Percentiles rank a stretch among this genome's conserved stretches.
Conservation (phyloP, 1,140 invertebrate species). For the Acyrthosiphon pisum region DNA sequence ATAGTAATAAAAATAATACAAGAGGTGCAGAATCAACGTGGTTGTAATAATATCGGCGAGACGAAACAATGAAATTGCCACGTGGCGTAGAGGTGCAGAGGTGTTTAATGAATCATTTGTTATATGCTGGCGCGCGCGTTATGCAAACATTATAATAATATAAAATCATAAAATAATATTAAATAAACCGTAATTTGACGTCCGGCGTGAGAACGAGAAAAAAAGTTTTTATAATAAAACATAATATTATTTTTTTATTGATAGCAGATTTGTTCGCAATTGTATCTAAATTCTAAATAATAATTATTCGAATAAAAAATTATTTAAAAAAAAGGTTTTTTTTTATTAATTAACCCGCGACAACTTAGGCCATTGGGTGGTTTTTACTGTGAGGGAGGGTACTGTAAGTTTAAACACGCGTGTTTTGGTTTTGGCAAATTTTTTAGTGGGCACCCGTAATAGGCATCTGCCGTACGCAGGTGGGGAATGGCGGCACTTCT, state of each 20-base stretch:
- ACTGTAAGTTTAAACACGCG: too few relatives aligned
- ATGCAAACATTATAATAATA: background rate
- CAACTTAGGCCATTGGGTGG: too few relatives aligned
- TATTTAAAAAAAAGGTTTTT: too few relatives aligned
- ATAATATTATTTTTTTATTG: background rate
- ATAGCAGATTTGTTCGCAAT: background rate
- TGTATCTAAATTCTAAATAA: too few relatives aligned
- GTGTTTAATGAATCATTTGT: conserved; percentile 31
- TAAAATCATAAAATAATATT: background rate
- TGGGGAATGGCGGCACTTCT: too few relatives aligned
- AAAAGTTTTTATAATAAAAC: background rate
- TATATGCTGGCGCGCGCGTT: background rate
- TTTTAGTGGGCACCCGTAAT: too few relatives aligned
- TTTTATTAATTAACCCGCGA: too few relatives aligned
- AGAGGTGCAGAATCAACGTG: conserved; percentile 16
- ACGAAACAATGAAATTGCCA: conserved; percentile 13
- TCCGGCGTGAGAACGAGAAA: background rate
- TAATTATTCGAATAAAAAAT: too few relatives aligned
- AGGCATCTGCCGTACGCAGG: too few relatives aligned
- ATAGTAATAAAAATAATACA: background rate
- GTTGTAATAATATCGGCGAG: conserved; percentile 3
- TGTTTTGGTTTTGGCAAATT: too few relatives aligned
- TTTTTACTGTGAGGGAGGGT: too few relatives aligned
- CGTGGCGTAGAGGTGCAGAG: background rate
- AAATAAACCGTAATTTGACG: background rate